phyloP scores from a whole-genome alignment of 2,113 vertebrate genomes.

The Pipra filicauda region DNA sequence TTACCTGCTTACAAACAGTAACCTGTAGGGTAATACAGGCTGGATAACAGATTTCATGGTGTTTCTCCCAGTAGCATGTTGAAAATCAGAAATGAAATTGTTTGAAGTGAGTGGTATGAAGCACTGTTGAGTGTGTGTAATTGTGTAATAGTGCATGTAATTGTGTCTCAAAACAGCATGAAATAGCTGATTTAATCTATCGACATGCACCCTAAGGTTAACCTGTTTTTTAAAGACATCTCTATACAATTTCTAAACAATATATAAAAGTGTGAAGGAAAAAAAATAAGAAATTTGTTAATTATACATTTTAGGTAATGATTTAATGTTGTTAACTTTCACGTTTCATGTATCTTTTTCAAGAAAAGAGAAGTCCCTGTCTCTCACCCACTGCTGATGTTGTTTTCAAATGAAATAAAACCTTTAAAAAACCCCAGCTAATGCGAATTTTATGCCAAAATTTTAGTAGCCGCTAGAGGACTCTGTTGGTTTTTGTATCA shows the following conservation, averaged over 20 bases:
- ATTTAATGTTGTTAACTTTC: not conserved
- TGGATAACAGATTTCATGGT: not conserved
- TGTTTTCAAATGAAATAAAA: not conserved
- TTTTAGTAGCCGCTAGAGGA: constrained; percentile 55
- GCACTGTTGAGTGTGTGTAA: not conserved
- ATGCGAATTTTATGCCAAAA: constrained; percentile 2
- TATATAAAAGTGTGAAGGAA: not conserved
- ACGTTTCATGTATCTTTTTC: not conserved
- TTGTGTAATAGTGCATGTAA: not conserved
- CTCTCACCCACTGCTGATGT: not conserved
- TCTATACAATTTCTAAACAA: not conserved
- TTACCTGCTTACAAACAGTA: not conserved
- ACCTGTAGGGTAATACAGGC: not conserved
- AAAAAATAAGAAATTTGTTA: not conserved
- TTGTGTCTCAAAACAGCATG: not conserved
- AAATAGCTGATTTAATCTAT: not conserved
- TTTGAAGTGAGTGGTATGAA: not conserved
- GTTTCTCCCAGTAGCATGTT: not conserved
- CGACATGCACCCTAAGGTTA: not conserved
- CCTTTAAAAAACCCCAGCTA: not conserved
- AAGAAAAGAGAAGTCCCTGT: not conserved
- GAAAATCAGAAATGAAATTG: not conserved
- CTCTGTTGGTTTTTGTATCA: constrained; percentile 32
- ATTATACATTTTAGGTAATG: not conserved
- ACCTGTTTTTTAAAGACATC: not conserved